Percentiles rank a stretch among this genome's conserved stretches.
phyloP scores from a whole-genome alignment of 2,797 vertebrate genomes.

The Kryptopterus vitreolus region DNA sequence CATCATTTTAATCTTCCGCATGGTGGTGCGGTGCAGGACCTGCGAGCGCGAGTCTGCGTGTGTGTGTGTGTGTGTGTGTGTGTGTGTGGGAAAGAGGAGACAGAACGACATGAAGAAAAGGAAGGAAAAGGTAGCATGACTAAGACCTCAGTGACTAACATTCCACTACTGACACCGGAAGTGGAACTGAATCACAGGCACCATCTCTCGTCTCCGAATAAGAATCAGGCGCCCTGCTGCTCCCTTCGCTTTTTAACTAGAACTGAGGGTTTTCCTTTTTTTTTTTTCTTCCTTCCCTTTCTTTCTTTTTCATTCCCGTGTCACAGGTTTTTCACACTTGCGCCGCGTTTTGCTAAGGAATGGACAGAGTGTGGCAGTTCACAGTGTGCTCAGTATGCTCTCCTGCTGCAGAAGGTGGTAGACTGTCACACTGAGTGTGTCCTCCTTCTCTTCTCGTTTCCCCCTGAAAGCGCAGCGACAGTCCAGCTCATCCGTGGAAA shows the following conservation, averaged over 20 bases:
- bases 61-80: background rate
- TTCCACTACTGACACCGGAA: constrained; percentile 4
- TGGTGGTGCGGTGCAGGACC: constrained; percentile 45
- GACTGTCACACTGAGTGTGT: constrained; percentile 68
- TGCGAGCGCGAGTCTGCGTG: constrained; percentile 20
- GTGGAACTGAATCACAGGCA: constrained; percentile 30
- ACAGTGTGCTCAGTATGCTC: constrained; percentile 39
- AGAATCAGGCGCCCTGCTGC: background rate
- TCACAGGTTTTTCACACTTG: constrained; percentile 21
- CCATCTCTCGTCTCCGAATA: constrained; percentile 11
- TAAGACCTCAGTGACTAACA: constrained; percentile 22
- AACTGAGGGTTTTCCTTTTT: background rate
- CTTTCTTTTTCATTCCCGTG: background rate
- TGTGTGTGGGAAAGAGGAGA: constrained; percentile 1
- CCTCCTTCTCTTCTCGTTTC: constrained; percentile 58
- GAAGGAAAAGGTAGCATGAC: constrained; percentile 8
- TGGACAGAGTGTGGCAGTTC: constrained; percentile 46
- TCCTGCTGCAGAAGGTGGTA: constrained; percentile 61
- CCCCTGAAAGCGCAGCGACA: constrained; percentile 67
- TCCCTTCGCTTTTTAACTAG: constrained; percentile 25
- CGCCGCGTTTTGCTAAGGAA: constrained; percentile 28
- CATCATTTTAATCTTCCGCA: constrained; percentile 71
- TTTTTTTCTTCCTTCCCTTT: background rate
- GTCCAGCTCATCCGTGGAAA: constrained; percentile 73
- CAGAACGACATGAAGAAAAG: background rate